Percentiles rank a stretch among this genome's conserved stretches.
These are phyloP conservation scores for Bubo bubo DNA, from an alignment of 2,113 vertebrate species.

Conservation along the genomic window DNA sequence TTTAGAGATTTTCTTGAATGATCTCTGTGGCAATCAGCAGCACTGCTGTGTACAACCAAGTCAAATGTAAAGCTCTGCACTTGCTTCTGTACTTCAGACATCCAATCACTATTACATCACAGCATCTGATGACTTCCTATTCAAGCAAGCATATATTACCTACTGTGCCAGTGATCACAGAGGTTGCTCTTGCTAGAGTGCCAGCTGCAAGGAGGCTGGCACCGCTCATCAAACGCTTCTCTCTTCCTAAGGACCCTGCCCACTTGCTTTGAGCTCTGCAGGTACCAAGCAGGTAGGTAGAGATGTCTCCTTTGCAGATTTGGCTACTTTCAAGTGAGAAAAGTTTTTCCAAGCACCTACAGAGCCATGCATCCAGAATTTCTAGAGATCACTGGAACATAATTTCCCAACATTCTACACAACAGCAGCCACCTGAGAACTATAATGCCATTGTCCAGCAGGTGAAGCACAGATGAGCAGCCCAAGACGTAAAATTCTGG, in stretches of 20 bases:
- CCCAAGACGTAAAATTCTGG: not conserved
- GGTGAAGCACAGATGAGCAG: not conserved
- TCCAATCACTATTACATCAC: not conserved
- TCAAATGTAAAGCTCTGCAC: not conserved
- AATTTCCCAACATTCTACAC: not conserved
- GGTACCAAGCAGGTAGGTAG: not conserved
- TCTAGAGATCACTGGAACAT: not conserved
- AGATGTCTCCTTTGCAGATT: not conserved
- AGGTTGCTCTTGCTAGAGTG: not conserved
- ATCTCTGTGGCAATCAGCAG: not conserved
- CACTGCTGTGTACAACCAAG: not conserved
- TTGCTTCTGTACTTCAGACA: not conserved
- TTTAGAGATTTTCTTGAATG: not conserved
- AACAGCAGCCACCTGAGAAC: not conserved
- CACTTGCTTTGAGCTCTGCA: not conserved
- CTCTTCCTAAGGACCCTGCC: not conserved
- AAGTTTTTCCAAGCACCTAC: not conserved
- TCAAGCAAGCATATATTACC: not conserved
- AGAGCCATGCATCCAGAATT: not conserved
- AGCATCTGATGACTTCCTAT: not conserved
- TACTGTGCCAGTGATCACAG: not conserved
- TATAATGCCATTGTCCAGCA: not conserved
- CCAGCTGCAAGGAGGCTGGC: not conserved
- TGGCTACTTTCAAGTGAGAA: not conserved
- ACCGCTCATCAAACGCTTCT: not conserved